phyloP scores from a whole-genome alignment of 2,797 vertebrate species.

The Microcaecilia unicolor region DNA sequence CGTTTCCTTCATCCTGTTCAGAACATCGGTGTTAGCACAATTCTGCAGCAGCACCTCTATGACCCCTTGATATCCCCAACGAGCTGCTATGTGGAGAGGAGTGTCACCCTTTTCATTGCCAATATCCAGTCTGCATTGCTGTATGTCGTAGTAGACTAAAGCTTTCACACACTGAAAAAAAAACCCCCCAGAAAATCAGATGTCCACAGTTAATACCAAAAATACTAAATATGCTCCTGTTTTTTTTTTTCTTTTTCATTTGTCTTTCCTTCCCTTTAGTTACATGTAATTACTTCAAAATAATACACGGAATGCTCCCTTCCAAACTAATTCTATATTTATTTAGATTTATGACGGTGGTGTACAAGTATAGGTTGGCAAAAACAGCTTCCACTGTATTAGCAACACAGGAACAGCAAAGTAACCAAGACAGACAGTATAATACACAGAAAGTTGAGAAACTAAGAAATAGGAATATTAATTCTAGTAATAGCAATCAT shows the following conservation, averaged over 20 bases:
- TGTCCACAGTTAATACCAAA: background rate
- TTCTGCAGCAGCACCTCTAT: slow-evolving; percentile 88
- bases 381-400: too few relatives aligned
- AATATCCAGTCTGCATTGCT: slow-evolving; percentile 72
- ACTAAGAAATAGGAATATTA: too few relatives aligned
- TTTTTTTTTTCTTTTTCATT: background rate
- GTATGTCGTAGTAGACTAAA: slow-evolving; percentile 83
- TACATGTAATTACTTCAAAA: background rate
- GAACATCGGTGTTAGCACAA: slow-evolving; percentile 61
- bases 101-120: slow-evolving; percentile 93
- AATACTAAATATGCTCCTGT: slow-evolving; percentile 1
- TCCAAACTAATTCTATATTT: too few relatives aligned
- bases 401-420: too few relatives aligned
- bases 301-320: too few relatives aligned
- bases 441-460: too few relatives aligned
- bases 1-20: slow-evolving; percentile 76
- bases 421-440: too few relatives aligned
- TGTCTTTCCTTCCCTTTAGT: background rate
- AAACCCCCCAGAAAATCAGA: too few relatives aligned
- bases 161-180: slow-evolving; percentile 91
- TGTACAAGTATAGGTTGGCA: too few relatives aligned
- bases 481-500: too few relatives aligned
- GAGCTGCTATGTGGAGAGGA: slow-evolving; percentile 80
- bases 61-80: slow-evolving; percentile 92
- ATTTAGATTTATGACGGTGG: too few relatives aligned